phyloP scores from a whole-genome alignment of 92 coral and sea anemone genomes.

The Epizoanthus fatuus region DNA sequence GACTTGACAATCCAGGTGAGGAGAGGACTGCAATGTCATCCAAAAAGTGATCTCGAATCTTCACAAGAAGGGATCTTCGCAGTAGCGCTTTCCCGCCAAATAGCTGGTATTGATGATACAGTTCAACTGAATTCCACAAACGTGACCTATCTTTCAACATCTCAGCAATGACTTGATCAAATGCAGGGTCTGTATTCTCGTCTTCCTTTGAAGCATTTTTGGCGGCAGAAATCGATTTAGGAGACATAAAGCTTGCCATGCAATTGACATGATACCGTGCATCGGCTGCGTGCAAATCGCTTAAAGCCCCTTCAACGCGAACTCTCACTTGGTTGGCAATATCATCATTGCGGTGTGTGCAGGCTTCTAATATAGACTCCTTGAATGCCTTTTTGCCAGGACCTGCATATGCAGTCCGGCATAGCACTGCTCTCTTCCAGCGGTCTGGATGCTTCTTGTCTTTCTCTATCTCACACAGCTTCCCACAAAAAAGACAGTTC shows the following conservation, averaged over 20 bases:
- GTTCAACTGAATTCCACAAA: conserved; percentile 76
- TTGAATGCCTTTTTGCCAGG: conserved; percentile 67
- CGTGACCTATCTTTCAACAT: conserved; percentile 62
- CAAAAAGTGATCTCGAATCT: conserved; percentile 45
- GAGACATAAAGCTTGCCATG: conserved; percentile 70
- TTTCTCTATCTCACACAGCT: conserved; percentile 51
- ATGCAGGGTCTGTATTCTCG: conserved; percentile 58
- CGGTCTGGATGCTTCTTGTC: conserved; percentile 63
- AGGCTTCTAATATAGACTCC: conserved; percentile 60
- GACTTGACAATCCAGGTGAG: conserved; percentile 70
- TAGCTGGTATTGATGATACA: conserved; percentile 60
- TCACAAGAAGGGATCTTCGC: conserved; percentile 51
- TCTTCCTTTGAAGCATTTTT: conserved; percentile 32
- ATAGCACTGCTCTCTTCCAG: conserved; percentile 66
- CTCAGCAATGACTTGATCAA: conserved; percentile 49
- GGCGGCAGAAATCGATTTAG: conserved; percentile 64
- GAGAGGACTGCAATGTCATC: conserved; percentile 66
- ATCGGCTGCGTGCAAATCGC: conserved; percentile 81
- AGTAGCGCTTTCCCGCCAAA: conserved; percentile 58
- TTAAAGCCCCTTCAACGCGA: conserved; percentile 73
- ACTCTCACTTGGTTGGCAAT: conserved; percentile 58
- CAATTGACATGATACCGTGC: conserved; percentile 70
- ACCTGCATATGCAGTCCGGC: conserved; percentile 59
- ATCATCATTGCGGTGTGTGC: conserved; percentile 58
- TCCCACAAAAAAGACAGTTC: conserved; percentile 73